Percentiles rank a stretch among this genome's conserved stretches.
Conservation (phyloP, 2,888 invertebrate genomes). For the Flexamia atlantica region DNA sequence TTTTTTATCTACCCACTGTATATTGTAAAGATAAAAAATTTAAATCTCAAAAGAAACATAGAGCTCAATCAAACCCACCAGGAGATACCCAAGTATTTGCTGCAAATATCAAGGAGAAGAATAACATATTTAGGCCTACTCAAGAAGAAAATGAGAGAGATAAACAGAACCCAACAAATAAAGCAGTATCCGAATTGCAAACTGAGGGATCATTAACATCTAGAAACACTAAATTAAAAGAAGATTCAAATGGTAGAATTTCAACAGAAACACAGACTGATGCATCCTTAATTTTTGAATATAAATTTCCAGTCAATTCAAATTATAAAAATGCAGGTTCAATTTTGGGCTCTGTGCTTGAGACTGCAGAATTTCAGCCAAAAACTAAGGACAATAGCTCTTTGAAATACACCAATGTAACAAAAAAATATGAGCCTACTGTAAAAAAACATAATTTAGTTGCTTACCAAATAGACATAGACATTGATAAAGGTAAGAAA, state of each 20-base stretch:
- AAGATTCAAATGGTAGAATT: neutral
- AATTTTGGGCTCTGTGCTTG: neutral
- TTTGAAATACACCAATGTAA: neutral
- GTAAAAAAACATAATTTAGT: neutral
- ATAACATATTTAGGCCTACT: conserved; percentile 40
- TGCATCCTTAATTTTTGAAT: neutral
- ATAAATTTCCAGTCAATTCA: neutral
- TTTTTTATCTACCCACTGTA: conserved; percentile 13
- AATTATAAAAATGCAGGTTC: neutral
- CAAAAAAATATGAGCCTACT: neutral
- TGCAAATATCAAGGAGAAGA: conserved; percentile 4
- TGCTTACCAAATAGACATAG: neutral
- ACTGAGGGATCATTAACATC: neutral
- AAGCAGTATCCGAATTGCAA: neutral
- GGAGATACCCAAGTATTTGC: conserved; percentile 6
- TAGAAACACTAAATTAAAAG: neutral
- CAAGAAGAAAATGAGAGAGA: neutral
- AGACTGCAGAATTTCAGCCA: neutral
- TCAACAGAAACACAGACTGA: conserved; percentile 26
- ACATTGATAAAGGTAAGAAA: neutral
- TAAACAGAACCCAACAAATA: neutral
- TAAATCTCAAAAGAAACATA: conserved; percentile 11
- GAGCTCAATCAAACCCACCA: neutral
- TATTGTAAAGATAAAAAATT: neutral
- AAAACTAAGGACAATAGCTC: neutral